Conservation (phyloP, 2,113 vertebrate genomes). For the Promerops cafer region DNA sequence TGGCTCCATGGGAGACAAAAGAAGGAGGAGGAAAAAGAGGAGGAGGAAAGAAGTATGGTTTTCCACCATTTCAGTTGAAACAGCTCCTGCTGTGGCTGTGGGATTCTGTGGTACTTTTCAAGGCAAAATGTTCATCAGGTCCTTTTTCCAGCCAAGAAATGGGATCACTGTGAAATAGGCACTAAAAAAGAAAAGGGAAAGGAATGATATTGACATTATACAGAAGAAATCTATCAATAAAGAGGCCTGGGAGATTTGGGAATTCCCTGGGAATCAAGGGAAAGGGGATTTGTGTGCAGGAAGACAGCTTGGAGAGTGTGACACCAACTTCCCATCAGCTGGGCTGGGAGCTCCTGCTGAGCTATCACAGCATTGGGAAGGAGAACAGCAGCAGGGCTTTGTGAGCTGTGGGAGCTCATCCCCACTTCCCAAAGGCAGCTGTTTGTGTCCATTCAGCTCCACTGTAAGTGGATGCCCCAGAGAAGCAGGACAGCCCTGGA, state of each 20-base stretch:
- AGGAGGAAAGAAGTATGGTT: background rate
- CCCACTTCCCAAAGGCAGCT: background rate
- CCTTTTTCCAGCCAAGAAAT: background rate
- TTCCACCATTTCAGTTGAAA: background rate
- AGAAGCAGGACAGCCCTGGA: background rate
- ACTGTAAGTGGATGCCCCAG: background rate
- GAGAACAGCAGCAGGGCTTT: background rate
- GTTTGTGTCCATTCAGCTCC: background rate
- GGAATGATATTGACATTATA: background rate
- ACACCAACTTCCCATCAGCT: background rate
- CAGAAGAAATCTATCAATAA: background rate
- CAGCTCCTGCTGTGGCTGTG: background rate
- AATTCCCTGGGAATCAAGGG: background rate
- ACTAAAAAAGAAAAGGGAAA: background rate
- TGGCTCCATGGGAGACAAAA: background rate
- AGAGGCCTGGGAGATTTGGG: background rate
- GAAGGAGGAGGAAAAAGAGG: background rate
- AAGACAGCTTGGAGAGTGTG: background rate
- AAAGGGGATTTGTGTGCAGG: background rate
- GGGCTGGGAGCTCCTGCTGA: background rate
- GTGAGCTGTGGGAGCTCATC: background rate
- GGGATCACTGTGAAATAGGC: background rate
- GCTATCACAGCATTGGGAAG: rapidly evolving
- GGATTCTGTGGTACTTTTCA: background rate
- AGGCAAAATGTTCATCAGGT: background rate